Evolutionary conservation across 2,797 vertebrate species (phyloP).

Genomic region (Enteromius unitaeniatus): DNA sequence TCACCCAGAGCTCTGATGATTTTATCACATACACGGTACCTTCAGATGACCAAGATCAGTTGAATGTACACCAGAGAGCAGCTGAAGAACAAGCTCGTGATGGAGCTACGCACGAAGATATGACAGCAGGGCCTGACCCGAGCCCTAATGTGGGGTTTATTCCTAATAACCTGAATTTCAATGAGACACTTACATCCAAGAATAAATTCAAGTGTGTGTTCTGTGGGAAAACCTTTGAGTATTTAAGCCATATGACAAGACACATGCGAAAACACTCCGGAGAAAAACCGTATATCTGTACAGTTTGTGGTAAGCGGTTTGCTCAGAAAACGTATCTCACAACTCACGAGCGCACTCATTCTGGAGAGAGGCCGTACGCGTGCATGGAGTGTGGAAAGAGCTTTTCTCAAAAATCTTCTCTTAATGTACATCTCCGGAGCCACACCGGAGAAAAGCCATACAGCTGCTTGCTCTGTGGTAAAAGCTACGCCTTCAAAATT

Average conservation of each 20-base stretch:
- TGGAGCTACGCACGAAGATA: conserved; percentile 68
- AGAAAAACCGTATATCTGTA: conserved; percentile 79
- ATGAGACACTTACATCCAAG: conserved; percentile 59
- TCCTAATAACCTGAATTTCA: conserved; percentile 46
- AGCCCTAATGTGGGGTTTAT: conserved; percentile 64
- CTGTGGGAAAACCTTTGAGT: conserved; percentile 80
- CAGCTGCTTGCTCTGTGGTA: conserved; percentile 80
- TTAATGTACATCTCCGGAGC: conserved; percentile 79
- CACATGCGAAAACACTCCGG: conserved; percentile 79
- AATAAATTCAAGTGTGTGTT: conserved; percentile 80
- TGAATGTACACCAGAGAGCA: conserved; percentile 64
- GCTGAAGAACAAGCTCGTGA: conserved; percentile 59
- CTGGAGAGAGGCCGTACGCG: conserved; percentile 79
- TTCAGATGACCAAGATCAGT: conserved; percentile 53
- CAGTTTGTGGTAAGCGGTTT: conserved; percentile 78
- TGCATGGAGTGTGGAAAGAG: conserved; percentile 79
- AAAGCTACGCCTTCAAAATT: conserved; percentile 66
- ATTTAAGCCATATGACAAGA: conserved; percentile 78
- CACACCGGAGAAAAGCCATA: conserved; percentile 82
- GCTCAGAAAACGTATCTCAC: conserved; percentile 81
- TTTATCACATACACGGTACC: conserved; percentile 43
- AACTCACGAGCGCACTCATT: conserved; percentile 79
- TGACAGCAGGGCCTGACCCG: conserved; percentile 62
- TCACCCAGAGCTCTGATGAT: conserved; percentile 33
- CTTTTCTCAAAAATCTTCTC: conserved; percentile 81